Evolutionary conservation across 2,113 vertebrate genomes (phyloP), one percentile per base, ranked within the genome.

Genomic region (Taxidea taxus): DNA sequence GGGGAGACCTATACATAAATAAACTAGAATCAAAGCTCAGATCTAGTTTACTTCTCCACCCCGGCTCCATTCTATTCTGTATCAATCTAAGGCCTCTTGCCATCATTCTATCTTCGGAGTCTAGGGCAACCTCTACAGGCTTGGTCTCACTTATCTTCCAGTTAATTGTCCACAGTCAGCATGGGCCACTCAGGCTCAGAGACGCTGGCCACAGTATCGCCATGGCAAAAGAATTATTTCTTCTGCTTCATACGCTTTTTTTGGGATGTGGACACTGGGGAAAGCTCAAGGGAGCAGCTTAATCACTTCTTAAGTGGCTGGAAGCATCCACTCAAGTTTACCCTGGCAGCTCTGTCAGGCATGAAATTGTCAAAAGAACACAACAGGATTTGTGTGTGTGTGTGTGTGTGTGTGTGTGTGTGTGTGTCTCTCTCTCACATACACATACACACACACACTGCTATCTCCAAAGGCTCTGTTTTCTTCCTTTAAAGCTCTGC

Each of bases 21-120:
- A 99, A 99, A 97, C 97, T 97, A 88, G 96, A 98, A 98, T 98
- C 98, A 98, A 82, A 98, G 99, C 98, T 97, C 90, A 96, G 98
- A 98, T 99, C 98, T 90, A 97, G 98, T 99, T 99, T 98, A 98
- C 97, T 98, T 97, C 98, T 96, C 78, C 92, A 78, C 89, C 81
- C 98, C 99, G 99, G 99, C 99, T 96, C n/a, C 0, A 7, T 83
- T 98, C 99, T 99, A 83, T 27, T 96, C 68, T 91, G 27, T 90
- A 98, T 96, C 95, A 96, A 95, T 98, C 95, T 98, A 93, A 97
- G 95, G 91, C 97, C 97, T 98, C 98, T 93, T 95, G 68, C 91
- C 98, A 97, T 97, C 96, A 2, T 39, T 62, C 29, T 25, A 31
- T 11, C 34, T 27, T 37, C 20, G n/a, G 58, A 37, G 92, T 58